Evolutionary conservation across 2,113 vertebrate species (phyloP).

Genomic region (Archilochus colubris): DNA sequence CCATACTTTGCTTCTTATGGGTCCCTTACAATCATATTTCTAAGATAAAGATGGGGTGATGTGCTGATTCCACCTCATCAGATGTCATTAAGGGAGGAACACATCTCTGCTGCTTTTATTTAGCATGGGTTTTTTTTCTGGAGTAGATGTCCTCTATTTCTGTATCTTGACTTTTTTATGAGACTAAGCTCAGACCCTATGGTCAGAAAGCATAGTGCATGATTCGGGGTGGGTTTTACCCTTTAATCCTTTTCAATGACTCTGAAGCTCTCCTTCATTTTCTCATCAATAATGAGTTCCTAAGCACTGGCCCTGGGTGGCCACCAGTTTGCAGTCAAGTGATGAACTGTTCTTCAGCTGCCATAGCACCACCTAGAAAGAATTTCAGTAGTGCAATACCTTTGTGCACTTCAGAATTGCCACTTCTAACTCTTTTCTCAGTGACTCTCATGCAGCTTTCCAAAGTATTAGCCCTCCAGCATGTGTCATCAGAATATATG

Average conservation of each 20-base stretch:
- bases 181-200: neutral
- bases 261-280: neutral
- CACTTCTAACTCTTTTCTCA: neutral
- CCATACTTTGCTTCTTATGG: neutral
- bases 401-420: neutral
- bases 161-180: neutral
- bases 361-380: neutral
- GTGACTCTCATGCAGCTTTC: neutral
- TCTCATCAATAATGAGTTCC: neutral
- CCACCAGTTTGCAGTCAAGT: neutral
- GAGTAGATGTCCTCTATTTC: neutral
- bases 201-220: neutral
- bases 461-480: neutral
- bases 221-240: neutral
- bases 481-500: neutral
- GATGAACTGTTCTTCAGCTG: neutral
- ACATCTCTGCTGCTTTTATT: neutral
- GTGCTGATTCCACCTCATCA: neutral
- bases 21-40: neutral
- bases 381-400: neutral
- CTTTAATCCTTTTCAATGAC: neutral
- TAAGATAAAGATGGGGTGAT: fast-evolving
- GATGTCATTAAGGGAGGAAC: neutral
- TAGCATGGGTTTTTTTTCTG: neutral
- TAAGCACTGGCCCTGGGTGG: neutral